phyloP scores from a whole-genome alignment of 2,888 invertebrate species.

The Kuschelorhynchus macadamiae region DNA sequence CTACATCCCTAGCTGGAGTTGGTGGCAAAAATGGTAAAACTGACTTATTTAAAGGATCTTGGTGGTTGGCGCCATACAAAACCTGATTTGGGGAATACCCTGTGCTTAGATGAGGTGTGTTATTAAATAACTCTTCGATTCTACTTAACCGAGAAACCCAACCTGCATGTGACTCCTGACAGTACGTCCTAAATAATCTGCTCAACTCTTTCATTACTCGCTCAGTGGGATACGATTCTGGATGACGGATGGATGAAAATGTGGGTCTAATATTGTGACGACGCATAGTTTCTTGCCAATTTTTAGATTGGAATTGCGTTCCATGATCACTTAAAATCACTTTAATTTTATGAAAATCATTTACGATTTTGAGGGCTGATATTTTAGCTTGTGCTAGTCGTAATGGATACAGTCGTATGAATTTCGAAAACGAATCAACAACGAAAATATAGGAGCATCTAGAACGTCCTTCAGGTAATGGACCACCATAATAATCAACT shows the following conservation, averaged over 20 bases:
- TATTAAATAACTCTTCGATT: too few species aligned
- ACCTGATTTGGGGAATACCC: too few species aligned
- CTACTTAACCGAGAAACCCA: too few species aligned
- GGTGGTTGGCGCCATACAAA: too few species aligned
- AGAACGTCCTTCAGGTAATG: background rate
- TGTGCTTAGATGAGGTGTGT: too few species aligned
- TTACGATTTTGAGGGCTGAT: background rate
- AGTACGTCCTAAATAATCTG: too few species aligned
- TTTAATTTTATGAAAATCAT: constrained; percentile 7
- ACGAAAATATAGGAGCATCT: constrained; percentile 1
- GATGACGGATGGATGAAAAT: constrained; percentile 9
- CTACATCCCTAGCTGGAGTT: too few species aligned
- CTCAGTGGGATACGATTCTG: constrained; percentile 1
- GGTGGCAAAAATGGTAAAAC: too few species aligned
- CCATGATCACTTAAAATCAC: constrained; percentile 3
- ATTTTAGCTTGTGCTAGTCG: constrained; percentile 8
- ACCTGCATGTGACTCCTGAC: too few species aligned
- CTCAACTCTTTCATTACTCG: constrained; percentile 7
- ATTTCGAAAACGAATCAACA: constrained; percentile 2
- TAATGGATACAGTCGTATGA: constrained; percentile 1
- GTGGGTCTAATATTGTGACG: background rate
- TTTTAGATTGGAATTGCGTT: background rate
- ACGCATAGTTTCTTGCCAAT: constrained; percentile 5
- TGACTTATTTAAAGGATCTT: too few species aligned
- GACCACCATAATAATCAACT: too few species aligned